Base-by-base conservation (phyloP, 2,113 vertebrate species). In the Apaloderma vittatum region DNA sequence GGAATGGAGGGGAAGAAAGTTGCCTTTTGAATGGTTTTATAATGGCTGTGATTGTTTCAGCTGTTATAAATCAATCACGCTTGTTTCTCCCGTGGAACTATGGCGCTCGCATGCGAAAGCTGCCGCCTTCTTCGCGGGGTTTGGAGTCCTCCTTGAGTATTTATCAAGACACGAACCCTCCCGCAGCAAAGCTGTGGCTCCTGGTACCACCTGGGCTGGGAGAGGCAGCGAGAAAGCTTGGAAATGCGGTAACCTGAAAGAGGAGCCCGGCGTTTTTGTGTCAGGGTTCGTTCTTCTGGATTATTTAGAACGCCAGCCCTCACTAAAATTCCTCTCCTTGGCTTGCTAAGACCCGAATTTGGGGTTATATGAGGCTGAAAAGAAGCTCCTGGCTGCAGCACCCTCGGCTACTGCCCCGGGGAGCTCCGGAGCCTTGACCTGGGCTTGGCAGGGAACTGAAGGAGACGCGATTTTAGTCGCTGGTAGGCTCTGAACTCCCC, bases 31-130 rank as follows among this genome's bases (percentile, higher is more conserved):
- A 78, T 52, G 55, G 54, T 16, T 92, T 74, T 48, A 17, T 85
- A 84, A 80, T 73, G 63, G 43, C 75, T 68, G 26, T 77, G 75
- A 82, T 81, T 62, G 88, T 76, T 93, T 91, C 63, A 49, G 2
- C 48, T 83, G 71, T 58, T 84, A 32, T 29, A 51, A 76, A 76
- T 77, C 91, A 81, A 62, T 93, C 70, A 20, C 2, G 4, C 58
- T 67, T 46, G 36, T 85, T 81, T 80, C 66, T 86, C 46, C 61
- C 16, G 1, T 21, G 48, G 18, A 62, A 20, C 37, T 46, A 9
- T 32, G 16, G 63, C 8, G 7, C 75, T 86, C 8, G 49, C 22
- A 21, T 81, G 85, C 2, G 5, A 67, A 75, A 72, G 65, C 65
- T 81, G 79, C 48, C 17, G 1, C 40, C 16, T 36, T 17, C 3